phyloP scores from a whole-genome alignment of 1,140 invertebrate species.

The Ctenoplectra terminalis region DNA sequence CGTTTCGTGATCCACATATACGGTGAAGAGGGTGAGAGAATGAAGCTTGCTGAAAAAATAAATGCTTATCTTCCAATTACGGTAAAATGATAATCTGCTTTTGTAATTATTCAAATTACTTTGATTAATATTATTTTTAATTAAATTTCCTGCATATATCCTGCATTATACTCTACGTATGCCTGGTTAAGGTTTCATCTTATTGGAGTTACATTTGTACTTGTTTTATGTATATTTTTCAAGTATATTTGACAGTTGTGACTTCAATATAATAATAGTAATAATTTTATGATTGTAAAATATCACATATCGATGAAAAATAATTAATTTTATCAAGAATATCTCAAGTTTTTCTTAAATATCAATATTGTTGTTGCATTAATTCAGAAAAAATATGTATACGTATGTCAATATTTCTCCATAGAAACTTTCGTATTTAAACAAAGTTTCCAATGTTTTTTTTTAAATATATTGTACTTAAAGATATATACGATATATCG shows the following conservation, averaged over 20 bases:
- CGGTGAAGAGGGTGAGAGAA: constrained; percentile 88
- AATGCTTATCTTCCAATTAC: constrained; percentile 90
- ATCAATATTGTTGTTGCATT: background rate
- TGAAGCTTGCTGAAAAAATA: constrained; percentile 89
- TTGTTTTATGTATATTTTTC: background rate
- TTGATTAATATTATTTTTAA: background rate
- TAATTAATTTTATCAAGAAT: background rate
- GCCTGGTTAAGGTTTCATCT: constrained; percentile 13
- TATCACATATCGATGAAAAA: background rate
- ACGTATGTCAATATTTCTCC: no score
- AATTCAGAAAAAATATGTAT: background rate
- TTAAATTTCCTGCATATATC: background rate
- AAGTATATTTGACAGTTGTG: background rate
- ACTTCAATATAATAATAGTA: background rate
- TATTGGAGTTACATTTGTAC: background rate
- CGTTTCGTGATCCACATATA: constrained; percentile 90
- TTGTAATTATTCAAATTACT: background rate
- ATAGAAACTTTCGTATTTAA: background rate
- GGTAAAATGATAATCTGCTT: constrained; percentile 80
- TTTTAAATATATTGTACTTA: background rate
- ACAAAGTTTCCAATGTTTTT: background rate
- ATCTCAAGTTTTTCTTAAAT: background rate
- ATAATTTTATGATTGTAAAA: background rate
- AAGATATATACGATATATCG: background rate
- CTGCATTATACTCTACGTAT: background rate